Base-by-base conservation (phyloP, 2,113 vertebrate species). In the Embiotoca jacksoni region DNA sequence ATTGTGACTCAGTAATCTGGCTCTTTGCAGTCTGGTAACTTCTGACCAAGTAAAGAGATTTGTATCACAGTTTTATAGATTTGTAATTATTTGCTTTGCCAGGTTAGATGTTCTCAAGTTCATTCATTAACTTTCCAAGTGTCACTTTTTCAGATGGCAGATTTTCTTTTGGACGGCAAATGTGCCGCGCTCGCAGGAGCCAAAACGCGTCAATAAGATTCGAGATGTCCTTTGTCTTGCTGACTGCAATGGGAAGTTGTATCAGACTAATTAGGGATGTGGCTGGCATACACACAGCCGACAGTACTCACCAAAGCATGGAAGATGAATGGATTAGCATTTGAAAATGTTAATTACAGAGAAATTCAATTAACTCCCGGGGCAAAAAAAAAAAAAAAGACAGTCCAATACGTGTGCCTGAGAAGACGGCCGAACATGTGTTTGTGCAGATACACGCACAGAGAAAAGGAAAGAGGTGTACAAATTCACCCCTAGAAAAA, bases 321-420 rank as follows among this genome's bases (percentile, higher is more conserved):
- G 82, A 90, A 94, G 91, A 91, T 91, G 88, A 91, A 91, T 93
- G 90, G 87, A 91, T 89, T 88, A 84, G 86, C 89, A 88, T 92
- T 93, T 91, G 86, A 83, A 92, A 92, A 93, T 92, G 91, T 90
- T 94, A 93, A 93, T 93, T 93, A 92, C 81, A 83, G 70, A 89
- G 90, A 92, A 93, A 94, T 92, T 92, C 89, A 91, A 94, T 95
- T 94, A 93, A 89, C 77, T 87, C 79, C 55, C 14, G 82, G 86
- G 87, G 86, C 69, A 80, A 74, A 73, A 74, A 72, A 73, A 60
- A 71, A 60, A 53, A 75, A 82, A 77, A 82, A 83, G 72, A 82
- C 67, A 85, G 78, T 86, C 52, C 74, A 61, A 60, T 83, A 70
- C 85, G 72, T 70, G 31, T 16, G 71, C 59, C 80, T 74, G 47